phyloP scores from a whole-genome alignment of 2,888 invertebrate species.

The Hemaris fuciformis region DNA sequence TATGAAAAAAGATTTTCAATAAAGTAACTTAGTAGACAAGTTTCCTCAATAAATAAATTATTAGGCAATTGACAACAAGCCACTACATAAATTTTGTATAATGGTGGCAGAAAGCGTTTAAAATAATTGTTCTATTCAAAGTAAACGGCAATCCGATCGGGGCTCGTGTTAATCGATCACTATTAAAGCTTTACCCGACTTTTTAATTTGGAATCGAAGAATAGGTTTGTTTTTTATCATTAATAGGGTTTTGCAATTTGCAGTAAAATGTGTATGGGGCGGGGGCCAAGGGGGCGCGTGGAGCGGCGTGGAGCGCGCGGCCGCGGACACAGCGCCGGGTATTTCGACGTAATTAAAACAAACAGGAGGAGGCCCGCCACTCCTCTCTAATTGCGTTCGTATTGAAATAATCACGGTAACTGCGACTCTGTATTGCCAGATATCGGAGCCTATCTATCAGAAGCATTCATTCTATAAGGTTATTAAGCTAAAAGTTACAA shows the following conservation, averaged over 20 bases:
- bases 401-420: slow-evolving; percentile 75
- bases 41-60: neutral
- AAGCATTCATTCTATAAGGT: neutral
- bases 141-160: slow-evolving; percentile 21
- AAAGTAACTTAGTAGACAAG: too few relatives aligned
- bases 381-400: slow-evolving; percentile 77
- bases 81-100: neutral
- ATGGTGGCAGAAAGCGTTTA: neutral
- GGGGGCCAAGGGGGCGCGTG: slow-evolving; percentile 18
- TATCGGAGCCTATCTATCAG: slow-evolving; percentile 20
- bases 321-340: slow-evolving; percentile 53
- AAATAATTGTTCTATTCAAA: slow-evolving; percentile 13
- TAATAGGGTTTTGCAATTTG: slow-evolving; percentile 68
- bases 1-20: too few relatives aligned
- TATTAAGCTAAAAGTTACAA: neutral
- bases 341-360: slow-evolving; percentile 80
- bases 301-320: slow-evolving; percentile 29
- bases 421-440: slow-evolving; percentile 51
- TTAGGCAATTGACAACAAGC: neutral
- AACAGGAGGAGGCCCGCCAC: slow-evolving; percentile 74
- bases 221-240: slow-evolving; percentile 61
- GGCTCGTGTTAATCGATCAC: slow-evolving; percentile 34
- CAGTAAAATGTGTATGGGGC: slow-evolving; percentile 61
- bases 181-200: slow-evolving; percentile 33
- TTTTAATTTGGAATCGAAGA: slow-evolving; percentile 41